These are phyloP conservation scores for Cephus pygmeus DNA, from an alignment of 2,888 invertebrate genomes.

Conservation along the genomic window DNA sequence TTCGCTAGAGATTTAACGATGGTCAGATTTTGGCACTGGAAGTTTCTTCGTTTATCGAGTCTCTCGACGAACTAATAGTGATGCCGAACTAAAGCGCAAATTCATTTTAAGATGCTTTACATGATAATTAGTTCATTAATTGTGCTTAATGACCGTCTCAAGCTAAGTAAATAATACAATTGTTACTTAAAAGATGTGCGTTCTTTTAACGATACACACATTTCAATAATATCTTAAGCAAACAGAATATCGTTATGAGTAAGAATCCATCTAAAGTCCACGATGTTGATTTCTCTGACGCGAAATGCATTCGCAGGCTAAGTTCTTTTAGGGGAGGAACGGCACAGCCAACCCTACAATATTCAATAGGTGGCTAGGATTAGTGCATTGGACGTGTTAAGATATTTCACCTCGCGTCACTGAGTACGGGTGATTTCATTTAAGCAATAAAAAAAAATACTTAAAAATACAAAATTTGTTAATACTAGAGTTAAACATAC, in stretches of 20 bases:
- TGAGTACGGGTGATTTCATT: background rate
- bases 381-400: constrained; percentile 3
- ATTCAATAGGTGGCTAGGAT: constrained; percentile 2
- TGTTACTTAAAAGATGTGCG: background rate
- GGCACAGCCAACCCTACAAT: background rate
- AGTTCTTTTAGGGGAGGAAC: background rate
- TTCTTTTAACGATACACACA: background rate
- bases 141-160: background rate
- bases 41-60: constrained; percentile 30
- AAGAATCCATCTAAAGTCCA: background rate
- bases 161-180: background rate
- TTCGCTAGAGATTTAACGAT: constrained; percentile 25
- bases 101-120: background rate
- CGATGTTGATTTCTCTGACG: background rate
- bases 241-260: background rate
- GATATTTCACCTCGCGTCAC: background rate
- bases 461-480: background rate
- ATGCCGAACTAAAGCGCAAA: background rate
- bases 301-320: background rate
- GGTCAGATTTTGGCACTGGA: constrained; percentile 60
- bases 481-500: background rate
- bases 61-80: background rate
- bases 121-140: background rate
- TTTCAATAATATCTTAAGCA: background rate
- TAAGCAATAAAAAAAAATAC: background rate